These are phyloP conservation scores for Syngnathus acus DNA, from an alignment of 2,797 vertebrate species.

Conservation along the genomic window DNA sequence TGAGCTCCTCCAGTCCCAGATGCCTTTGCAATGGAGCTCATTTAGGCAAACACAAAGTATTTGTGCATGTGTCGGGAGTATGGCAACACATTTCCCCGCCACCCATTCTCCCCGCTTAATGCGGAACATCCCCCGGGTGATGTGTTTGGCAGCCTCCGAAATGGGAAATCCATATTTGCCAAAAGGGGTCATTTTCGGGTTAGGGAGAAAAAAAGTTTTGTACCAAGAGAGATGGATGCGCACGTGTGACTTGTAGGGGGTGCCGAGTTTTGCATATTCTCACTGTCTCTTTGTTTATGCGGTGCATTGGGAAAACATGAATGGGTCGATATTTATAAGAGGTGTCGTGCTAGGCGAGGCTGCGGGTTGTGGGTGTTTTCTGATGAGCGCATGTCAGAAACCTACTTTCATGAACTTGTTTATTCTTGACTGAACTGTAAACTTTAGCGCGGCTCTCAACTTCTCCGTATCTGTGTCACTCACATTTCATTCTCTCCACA, in stretches of 20 bases:
- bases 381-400: slow-evolving; percentile 45
- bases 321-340: slow-evolving; percentile 62
- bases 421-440: slow-evolving; percentile 39
- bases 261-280: slow-evolving; percentile 66
- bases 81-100: slow-evolving; percentile 69
- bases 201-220: slow-evolving; percentile 71
- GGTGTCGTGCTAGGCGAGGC: slow-evolving; percentile 37
- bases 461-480: slow-evolving; percentile 19
- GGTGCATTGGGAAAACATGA: slow-evolving; percentile 59
- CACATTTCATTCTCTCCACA: slow-evolving; percentile 11
- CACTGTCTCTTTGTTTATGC: slow-evolving; percentile 51
- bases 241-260: slow-evolving; percentile 55
- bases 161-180: slow-evolving; percentile 77
- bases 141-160: slow-evolving; percentile 77
- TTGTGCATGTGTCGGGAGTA: slow-evolving; percentile 74
- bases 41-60: slow-evolving; percentile 76
- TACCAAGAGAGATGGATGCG: slow-evolving; percentile 52
- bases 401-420: slow-evolving; percentile 34
- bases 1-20: slow-evolving; percentile 73
- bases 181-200: slow-evolving; percentile 70
- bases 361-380: slow-evolving; percentile 34
- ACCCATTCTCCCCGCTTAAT: slow-evolving; percentile 74
- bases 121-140: slow-evolving; percentile 79
- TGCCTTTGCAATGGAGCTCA: slow-evolving; percentile 72
- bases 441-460: slow-evolving; percentile 17